These are phyloP conservation scores for Pyrrhosoma nymphula DNA, from an alignment of 2,888 invertebrate species.

Conservation along the genomic window DNA sequence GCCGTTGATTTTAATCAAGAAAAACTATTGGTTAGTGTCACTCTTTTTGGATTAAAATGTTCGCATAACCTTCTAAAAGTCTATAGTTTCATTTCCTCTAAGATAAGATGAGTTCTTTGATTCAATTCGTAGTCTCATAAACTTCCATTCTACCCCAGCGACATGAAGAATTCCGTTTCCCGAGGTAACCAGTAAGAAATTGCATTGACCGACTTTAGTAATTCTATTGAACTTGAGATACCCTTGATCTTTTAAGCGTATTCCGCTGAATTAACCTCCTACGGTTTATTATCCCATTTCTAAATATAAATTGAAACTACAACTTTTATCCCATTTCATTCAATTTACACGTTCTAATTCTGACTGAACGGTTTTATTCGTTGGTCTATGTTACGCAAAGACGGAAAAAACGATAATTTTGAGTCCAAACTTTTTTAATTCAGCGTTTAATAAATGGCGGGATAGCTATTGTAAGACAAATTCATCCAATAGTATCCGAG, in stretches of 20 bases:
- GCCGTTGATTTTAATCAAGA: no score
- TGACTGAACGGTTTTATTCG: neutral
- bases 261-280: neutral
- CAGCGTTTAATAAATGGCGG: neutral
- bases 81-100: neutral
- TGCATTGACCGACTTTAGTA: neutral
- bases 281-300: neutral
- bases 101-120: neutral
- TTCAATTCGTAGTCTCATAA: neutral
- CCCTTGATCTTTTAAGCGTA: neutral
- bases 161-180: neutral
- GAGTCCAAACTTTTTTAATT: neutral
- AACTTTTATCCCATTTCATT: neutral
- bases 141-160: neutral
- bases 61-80: neutral
- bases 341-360: neutral
- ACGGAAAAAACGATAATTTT: neutral
- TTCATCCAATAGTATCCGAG: conserved; percentile 1
- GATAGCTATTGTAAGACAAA: neutral
- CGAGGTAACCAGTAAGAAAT: neutral
- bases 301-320: neutral
- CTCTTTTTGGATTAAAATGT: no score
- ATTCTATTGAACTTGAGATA: neutral
- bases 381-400: neutral
- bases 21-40: no score